Conservation (phyloP, 2,797 vertebrate genomes). For the Phrynocephalus guinanensis region DNA sequence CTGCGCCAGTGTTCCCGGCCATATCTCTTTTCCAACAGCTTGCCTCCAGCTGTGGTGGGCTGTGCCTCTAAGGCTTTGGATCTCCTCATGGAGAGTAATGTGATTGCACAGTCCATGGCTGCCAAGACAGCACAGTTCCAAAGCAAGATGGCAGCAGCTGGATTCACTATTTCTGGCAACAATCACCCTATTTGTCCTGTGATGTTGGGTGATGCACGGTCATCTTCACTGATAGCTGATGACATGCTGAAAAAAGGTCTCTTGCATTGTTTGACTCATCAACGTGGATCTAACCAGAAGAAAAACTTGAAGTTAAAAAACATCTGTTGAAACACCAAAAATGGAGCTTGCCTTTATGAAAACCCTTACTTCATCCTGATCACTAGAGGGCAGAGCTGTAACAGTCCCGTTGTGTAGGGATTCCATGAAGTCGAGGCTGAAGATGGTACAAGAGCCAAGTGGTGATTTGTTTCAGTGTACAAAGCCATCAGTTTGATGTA, state of each 20-base stretch:
- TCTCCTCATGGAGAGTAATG: conserved; percentile 88
- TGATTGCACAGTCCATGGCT: conserved; percentile 90
- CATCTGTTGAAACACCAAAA: no score
- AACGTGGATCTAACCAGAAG: no score
- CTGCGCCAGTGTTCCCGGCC: conserved; percentile 93
- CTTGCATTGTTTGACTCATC: no score
- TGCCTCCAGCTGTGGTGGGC: conserved; percentile 91
- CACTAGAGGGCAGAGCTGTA: no score
- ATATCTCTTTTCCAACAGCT: conserved; percentile 97
- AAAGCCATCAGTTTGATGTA: no score
- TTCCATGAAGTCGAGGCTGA: no score
- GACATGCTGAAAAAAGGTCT: conserved; percentile 93
- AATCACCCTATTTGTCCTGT: conserved; percentile 97
- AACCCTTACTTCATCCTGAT: no score
- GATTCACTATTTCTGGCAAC: conserved; percentile 89
- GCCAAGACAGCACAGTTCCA: conserved; percentile 94
- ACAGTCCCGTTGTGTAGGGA: no score
- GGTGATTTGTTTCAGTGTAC: no score
- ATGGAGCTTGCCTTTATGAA: no score
- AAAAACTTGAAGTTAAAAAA: no score
- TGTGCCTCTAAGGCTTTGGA: conserved; percentile 90
- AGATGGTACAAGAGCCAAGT: no score
- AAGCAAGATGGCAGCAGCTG: conserved; percentile 88
- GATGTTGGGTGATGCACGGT: conserved; percentile 93
- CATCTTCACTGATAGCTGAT: conserved; percentile 91